A percentile compares a stretch with the other conserved stretches of the same genome.
These are phyloP conservation scores for Hemibagrus wyckioides DNA, from an alignment of 2,113 vertebrate genomes.

Conservation along the genomic window DNA sequence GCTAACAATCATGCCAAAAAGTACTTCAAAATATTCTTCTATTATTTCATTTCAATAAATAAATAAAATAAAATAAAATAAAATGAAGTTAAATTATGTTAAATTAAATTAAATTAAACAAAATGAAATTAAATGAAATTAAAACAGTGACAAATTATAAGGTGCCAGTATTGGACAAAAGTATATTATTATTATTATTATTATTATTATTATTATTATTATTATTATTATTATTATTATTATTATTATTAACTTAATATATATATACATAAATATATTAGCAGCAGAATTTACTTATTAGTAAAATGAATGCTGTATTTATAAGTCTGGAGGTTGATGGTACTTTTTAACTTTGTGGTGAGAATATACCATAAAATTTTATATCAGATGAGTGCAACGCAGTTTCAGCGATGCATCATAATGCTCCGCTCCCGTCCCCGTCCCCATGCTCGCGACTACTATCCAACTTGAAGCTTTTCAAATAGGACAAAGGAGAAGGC, in stretches of 20 bases:
- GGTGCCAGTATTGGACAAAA: no score
- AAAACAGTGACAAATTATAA: no score
- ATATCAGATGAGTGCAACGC: background rate
- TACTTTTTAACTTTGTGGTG: background rate
- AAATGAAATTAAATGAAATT: no score
- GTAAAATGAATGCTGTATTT: background rate
- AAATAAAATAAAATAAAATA: no score
- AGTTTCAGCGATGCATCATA: background rate
- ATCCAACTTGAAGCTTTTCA: conserved; percentile 51
- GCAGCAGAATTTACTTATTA: background rate
- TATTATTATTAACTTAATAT: background rate
- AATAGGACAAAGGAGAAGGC: conserved; percentile 36
- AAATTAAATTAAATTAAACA: no score
- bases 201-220: background rate
- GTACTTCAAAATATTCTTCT: no score
- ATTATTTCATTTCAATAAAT: no score
- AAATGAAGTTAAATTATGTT: no score
- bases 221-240: background rate
- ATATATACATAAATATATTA: background rate
- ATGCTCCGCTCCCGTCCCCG: no score
- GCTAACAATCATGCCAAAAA: background rate
- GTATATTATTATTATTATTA: background rate
- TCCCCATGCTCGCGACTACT: background rate
- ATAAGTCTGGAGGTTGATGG: background rate
- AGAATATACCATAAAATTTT: background rate